Evolutionary conservation across 2,888 invertebrate genomes (phyloP).

Genomic region (Leistus spinibarbis): DNA sequence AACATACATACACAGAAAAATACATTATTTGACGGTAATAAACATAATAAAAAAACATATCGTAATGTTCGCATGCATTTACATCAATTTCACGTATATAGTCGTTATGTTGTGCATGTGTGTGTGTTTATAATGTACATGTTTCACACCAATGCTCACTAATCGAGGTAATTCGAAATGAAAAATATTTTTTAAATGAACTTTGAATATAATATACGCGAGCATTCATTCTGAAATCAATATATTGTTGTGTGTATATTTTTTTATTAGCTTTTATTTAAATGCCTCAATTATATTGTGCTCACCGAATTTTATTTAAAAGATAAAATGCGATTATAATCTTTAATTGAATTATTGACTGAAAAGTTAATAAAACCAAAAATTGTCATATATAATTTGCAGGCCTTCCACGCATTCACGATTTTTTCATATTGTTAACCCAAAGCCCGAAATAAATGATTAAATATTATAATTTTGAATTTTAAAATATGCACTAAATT

Average conservation of each 20-base stretch:
- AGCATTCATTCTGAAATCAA: not conserved
- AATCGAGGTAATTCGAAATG: not conserved
- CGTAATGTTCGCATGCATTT: not conserved
- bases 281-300: too few species aligned
- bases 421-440: too few species aligned
- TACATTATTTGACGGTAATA: too few species aligned
- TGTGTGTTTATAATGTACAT: not conserved
- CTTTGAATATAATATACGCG: not conserved
- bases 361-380: not conserved
- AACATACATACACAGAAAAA: not conserved
- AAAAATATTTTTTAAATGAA: not conserved
- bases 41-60: not conserved
- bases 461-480: too few species aligned
- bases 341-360: not conserved
- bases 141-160: not conserved
- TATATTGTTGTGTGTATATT: not conserved
- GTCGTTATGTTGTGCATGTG: not conserved
- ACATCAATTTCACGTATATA: not conserved
- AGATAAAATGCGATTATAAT: not conserved
- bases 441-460: too few species aligned
- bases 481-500: too few species aligned
- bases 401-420: not conserved
- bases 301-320: not conserved
- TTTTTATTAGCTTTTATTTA: not conserved
- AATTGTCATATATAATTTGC: not conserved